Evolutionary conservation across 2,888 invertebrate genomes (phyloP), one percentile per base, ranked within the genome.

Genomic region (Oscheius sp.): DNA sequence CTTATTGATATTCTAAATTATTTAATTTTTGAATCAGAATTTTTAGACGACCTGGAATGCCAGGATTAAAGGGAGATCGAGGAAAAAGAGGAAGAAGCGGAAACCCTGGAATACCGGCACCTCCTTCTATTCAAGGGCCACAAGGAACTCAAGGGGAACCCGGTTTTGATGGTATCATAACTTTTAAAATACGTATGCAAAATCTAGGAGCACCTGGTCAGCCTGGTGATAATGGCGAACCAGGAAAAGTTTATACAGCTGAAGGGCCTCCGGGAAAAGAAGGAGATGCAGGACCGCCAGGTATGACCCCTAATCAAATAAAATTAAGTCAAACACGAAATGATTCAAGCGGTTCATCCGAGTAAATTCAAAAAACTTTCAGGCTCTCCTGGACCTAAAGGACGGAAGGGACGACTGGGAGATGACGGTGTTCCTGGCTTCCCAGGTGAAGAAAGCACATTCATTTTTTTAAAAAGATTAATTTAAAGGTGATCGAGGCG

Each of bases 181-280:
- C n/a, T n/a, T n/a, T n/a, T n/a, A n/a, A n/a, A n/a, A n/a, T n/a
- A n/a, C n/a, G n/a, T n/a, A n/a, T n/a, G n/a, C n/a, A 17, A 17
- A 10, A 31, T 48, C n/a, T 33, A 50, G 76, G 77, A 27, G 57
- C 39, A 1, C 52, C 65, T 1, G 77, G 77, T 23, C 65, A 50
- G 25, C 25, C 53, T 2, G 77, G 77, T 17, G 74, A 78, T 20
- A 33, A 72, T 5, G 78, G 78, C 20, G 78, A 75, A 29, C 70
- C 72, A 6, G 78, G 78, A 68, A 66, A 70, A 48, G 53, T 78
- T 0, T 78, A 72, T 39, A 69, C 65, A 20, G 67, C 73, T 17
- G 74, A 75, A 46, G 78, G 78, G 1, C 78, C 78, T 23, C 78
- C 78, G 1, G 78, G 78, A 5, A 73, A 75, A 55, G 75, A 75